Evolutionary conservation across 2,797 vertebrate species (phyloP).

Genomic region (Pyrocephalus nanus): DNA sequence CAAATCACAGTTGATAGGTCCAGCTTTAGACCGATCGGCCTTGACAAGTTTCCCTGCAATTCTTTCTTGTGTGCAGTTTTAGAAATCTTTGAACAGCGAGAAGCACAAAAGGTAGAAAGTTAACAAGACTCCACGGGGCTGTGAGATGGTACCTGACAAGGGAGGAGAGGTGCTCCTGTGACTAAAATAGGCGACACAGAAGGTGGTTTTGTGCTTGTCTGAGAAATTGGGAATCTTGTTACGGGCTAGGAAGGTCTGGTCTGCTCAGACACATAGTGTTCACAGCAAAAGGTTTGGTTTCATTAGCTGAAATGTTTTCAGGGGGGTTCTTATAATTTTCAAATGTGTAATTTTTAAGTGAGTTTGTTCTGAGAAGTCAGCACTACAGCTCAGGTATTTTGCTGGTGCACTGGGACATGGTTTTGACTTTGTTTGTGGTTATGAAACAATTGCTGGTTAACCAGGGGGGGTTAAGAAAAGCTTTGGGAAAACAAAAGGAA

Average conservation of each 20-base stretch:
- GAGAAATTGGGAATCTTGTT: constrained; percentile 15
- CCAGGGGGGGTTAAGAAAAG: neutral
- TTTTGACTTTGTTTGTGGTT: neutral
- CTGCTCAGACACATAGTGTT: neutral
- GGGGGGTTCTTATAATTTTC: neutral
- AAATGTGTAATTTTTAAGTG: neutral
- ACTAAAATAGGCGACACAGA: neutral
- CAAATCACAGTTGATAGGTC: constrained; percentile 51
- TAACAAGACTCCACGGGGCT: constrained; percentile 52
- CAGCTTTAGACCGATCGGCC: constrained; percentile 12
- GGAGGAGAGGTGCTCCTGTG: neutral
- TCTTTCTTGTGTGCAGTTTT: constrained; percentile 36
- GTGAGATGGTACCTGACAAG: constrained; percentile 49
- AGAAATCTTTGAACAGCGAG: constrained; percentile 39
- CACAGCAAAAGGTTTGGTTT: neutral
- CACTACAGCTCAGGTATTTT: neutral
- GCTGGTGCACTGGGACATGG: neutral
- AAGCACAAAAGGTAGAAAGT: constrained; percentile 59
- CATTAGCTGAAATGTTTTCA: neutral
- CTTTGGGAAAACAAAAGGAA: neutral
- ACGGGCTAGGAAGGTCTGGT: neutral
- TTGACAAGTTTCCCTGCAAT: constrained; percentile 34
- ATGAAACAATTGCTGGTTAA: neutral
- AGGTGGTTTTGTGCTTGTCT: neutral
- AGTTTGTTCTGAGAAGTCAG: neutral